These are phyloP conservation scores for Artibeus jamaicensis DNA, from an alignment of 2,797 vertebrate genomes.

Conservation along the genomic window DNA sequence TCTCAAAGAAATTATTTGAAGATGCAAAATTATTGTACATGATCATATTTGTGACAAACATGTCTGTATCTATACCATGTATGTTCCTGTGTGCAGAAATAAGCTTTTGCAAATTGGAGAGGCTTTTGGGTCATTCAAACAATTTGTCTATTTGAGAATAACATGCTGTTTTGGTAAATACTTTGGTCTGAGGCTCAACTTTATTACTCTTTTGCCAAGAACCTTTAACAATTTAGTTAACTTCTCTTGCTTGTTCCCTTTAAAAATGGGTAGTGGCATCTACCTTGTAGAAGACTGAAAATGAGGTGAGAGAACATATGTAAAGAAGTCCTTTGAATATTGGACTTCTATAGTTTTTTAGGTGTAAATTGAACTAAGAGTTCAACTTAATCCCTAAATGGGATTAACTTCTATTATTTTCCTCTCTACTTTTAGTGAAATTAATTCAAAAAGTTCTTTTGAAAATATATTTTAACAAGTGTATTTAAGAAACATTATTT, in stretches of 20 bases:
- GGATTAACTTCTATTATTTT: not conserved
- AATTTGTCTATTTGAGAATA: not conserved
- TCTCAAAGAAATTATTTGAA: not conserved
- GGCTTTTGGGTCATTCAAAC: not conserved
- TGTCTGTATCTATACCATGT: not conserved
- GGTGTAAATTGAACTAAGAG: not conserved
- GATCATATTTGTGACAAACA: not conserved
- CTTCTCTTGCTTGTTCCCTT: not conserved
- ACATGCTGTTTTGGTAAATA: not conserved
- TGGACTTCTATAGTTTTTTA: not conserved
- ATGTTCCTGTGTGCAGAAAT: not conserved
- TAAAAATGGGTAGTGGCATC: not conserved
- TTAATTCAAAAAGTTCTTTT: not conserved
- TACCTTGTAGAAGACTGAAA: not conserved
- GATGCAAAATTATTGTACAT: not conserved
- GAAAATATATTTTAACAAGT: not conserved
- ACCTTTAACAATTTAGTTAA: not conserved
- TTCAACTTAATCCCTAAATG: too few species aligned
- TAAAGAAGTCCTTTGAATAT: not conserved
- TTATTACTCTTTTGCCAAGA: not conserved
- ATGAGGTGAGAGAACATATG: not conserved
- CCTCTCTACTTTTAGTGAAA: not conserved
- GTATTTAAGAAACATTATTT: not conserved
- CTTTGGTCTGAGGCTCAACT: not conserved
- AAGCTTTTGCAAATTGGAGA: not conserved